A percentile compares a stretch with the other conserved stretches of the same genome.
Conservation (phyloP, 2,888 invertebrate species). For the Aporophyla nigra region DNA sequence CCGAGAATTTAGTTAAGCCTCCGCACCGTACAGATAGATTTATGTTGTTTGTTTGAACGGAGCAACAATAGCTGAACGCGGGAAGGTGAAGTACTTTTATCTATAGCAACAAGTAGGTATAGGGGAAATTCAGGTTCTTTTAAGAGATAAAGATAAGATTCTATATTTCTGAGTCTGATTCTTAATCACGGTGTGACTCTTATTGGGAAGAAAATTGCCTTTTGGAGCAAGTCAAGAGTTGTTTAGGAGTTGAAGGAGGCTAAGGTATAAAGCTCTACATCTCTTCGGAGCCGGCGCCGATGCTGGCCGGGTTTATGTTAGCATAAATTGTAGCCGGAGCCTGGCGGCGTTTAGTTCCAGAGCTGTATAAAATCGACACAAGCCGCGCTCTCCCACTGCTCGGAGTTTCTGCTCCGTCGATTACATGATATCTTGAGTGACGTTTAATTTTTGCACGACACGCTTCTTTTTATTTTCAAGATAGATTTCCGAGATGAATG, state of each 20-base stretch:
- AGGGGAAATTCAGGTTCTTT: conserved; percentile 18
- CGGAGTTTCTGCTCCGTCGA: conserved; percentile 77
- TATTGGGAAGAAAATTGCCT: conserved; percentile 73
- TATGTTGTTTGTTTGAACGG: conserved; percentile 73
- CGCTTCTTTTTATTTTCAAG: conserved; percentile 30
- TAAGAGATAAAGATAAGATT: conserved; percentile 46
- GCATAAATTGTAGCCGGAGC: conserved; percentile 80
- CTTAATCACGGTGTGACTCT: conserved; percentile 75
- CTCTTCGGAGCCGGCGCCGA: conserved; percentile 69
- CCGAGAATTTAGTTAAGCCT: conserved; percentile 81
- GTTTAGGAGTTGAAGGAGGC: conserved; percentile 69
- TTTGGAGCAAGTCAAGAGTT: conserved; percentile 66
- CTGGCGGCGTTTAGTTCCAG: conserved; percentile 77
- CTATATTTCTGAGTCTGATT: conserved; percentile 62
- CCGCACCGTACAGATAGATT: conserved; percentile 73
- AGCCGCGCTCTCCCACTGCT: conserved; percentile 78
- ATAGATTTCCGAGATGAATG: conserved; percentile 43
- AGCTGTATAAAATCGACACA: conserved; percentile 80
- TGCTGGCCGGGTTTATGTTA: conserved; percentile 78
- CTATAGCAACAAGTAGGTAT: conserved; percentile 48
- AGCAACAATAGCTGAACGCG: conserved; percentile 47
- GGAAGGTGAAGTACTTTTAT: conserved; percentile 45
- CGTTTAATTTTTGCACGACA: conserved; percentile 84
- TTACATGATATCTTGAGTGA: conserved; percentile 83
- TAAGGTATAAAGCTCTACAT: conserved; percentile 74